phyloP scores from a whole-genome alignment of 2,888 invertebrate genomes.

The Eueremaeus valkanovi region DNA sequence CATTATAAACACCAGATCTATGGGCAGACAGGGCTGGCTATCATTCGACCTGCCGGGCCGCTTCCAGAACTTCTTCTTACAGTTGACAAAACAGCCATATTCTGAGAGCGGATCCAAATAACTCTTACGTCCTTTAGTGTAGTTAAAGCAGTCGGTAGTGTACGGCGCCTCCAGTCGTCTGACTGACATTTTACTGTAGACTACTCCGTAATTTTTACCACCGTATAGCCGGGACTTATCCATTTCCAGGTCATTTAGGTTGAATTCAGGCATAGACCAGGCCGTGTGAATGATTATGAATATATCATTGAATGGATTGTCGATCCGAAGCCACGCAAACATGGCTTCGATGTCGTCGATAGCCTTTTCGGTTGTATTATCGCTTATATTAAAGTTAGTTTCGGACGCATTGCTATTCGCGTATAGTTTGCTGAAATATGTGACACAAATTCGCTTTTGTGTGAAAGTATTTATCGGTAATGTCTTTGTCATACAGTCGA shows the following conservation, averaged over 20 bases:
- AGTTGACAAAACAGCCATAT: not conserved
- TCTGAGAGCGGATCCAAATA: not conserved
- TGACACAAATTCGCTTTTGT: not conserved
- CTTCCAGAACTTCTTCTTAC: conserved; percentile 13
- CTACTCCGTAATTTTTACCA: not conserved
- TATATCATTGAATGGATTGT: not conserved
- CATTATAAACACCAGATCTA: not conserved
- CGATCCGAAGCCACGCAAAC: conserved; percentile 1
- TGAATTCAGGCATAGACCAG: conserved; percentile 6
- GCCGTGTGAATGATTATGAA: conserved; percentile 15
- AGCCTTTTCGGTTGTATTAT: not conserved
- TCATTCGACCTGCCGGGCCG: not conserved
- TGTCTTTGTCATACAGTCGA: not conserved
- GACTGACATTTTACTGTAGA: not conserved
- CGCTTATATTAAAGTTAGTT: not conserved
- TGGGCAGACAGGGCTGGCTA: not conserved
- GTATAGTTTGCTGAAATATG: conserved; percentile 13
- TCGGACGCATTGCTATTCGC: not conserved
- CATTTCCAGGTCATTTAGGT: conserved; percentile 11
- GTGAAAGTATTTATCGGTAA: not conserved
- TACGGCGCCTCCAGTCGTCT: not conserved
- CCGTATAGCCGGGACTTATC: not conserved
- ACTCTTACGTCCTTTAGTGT: not conserved
- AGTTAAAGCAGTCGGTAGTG: conserved; percentile 14
- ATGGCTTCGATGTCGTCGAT: not conserved